These are phyloP conservation scores for Kryptopterus vitreolus DNA, from an alignment of 2,797 vertebrate genomes.

Conservation along the genomic window DNA sequence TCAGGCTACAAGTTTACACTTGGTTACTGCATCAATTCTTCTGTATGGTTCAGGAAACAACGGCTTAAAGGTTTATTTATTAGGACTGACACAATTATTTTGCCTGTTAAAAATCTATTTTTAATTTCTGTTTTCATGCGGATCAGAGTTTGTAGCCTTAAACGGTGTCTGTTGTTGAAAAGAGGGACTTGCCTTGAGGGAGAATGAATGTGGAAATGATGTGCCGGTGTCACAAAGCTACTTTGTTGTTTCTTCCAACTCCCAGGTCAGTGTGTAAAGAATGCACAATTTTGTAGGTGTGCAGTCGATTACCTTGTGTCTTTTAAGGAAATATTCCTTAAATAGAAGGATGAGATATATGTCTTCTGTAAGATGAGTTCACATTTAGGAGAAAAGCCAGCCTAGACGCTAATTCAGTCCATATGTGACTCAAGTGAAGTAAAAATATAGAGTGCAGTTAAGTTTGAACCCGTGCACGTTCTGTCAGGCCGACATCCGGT, in stretches of 20 bases:
- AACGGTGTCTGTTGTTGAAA: not conserved
- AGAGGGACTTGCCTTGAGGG: not conserved
- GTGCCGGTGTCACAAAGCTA: constrained; percentile 39
- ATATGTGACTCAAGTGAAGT: not conserved
- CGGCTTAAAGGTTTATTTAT: not conserved
- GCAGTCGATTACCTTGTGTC: not conserved
- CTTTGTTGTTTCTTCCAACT: constrained; percentile 51
- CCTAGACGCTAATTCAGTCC: not conserved
- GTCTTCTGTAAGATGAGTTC: not conserved
- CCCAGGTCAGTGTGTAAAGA: constrained; percentile 34
- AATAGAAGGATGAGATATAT: not conserved
- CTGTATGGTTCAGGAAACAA: not conserved
- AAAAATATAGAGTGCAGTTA: not conserved
- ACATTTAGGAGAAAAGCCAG: not conserved
- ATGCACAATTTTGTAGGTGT: constrained; percentile 38
- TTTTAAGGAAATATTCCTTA: not conserved
- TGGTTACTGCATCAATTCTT: not conserved
- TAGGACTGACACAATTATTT: not conserved
- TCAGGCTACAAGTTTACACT: not conserved
- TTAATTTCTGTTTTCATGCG: not conserved
- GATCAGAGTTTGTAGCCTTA: not conserved
- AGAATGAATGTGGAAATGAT: constrained; percentile 42
- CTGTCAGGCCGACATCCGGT: not conserved
- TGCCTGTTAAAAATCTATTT: not conserved
- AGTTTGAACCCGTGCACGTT: not conserved